A percentile compares a stretch with the other conserved stretches of the same genome.
These are phyloP conservation scores for Cataglyphis livida DNA, from an alignment of 2,888 invertebrate genomes.

Conservation along the genomic window DNA sequence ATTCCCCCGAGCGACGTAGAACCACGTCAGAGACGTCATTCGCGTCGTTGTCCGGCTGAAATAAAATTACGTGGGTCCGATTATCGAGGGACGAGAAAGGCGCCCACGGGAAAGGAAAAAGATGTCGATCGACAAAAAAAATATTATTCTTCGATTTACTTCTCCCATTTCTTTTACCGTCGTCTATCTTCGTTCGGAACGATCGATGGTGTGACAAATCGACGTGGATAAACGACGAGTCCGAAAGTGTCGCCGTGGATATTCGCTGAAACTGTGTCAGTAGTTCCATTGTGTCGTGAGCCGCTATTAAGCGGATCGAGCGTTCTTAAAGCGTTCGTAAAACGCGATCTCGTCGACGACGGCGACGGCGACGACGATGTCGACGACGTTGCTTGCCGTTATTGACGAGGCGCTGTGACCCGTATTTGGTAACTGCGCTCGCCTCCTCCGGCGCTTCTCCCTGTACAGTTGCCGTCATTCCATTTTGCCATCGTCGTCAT, in stretches of 20 bases:
- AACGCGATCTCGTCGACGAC: conserved; percentile 40
- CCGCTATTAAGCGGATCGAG: conserved; percentile 59
- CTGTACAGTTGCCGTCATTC: conserved; percentile 27
- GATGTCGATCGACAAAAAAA: background rate
- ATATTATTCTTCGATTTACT: conserved; percentile 18
- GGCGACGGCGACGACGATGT: conserved; percentile 50
- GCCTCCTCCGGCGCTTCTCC: conserved; percentile 52
- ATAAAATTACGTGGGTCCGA: conserved; percentile 30
- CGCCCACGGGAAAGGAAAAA: background rate
- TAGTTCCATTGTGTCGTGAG: conserved; percentile 75
- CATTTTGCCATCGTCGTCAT: conserved; percentile 34
- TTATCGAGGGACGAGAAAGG: conserved; percentile 2
- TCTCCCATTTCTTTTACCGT: background rate
- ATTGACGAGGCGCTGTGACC: conserved; percentile 82
- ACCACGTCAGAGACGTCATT: conserved; percentile 33
- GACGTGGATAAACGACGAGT: conserved; percentile 43
- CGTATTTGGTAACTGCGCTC: conserved; percentile 80
- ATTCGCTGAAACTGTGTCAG: conserved; percentile 72
- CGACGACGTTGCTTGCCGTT: conserved; percentile 73
- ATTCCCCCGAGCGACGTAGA: conserved; percentile 12
- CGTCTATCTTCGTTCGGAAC: background rate
- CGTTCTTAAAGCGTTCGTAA: conserved; percentile 60
- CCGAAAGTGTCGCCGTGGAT: conserved; percentile 34
- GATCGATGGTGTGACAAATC: conserved; percentile 32
- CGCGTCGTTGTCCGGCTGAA: background rate